phyloP scores from a whole-genome alignment of 2,888 invertebrate genomes.

The Apantesis nais region DNA sequence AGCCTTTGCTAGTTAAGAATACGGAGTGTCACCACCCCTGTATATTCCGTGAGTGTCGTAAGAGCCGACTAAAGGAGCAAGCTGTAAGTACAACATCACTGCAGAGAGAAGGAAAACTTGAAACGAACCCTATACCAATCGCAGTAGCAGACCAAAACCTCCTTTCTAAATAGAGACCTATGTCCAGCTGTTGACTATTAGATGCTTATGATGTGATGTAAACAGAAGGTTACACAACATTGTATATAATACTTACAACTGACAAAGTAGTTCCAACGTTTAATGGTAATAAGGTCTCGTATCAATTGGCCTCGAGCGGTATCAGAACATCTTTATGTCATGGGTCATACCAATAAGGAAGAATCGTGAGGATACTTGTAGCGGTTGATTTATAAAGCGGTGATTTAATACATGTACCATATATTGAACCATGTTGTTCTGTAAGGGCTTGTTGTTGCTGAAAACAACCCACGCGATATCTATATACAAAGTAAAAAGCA shows the following conservation, averaged over 20 bases:
- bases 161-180: too few species aligned
- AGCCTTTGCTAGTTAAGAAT: too few species aligned
- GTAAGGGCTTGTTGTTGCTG: neutral
- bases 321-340: slow-evolving; percentile 31
- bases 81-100: too few species aligned
- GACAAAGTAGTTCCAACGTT: slow-evolving; percentile 8
- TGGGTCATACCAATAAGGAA: slow-evolving; percentile 29
- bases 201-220: too few species aligned
- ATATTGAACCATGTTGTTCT: neutral
- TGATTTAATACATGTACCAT: slow-evolving; percentile 6
- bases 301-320: slow-evolving; percentile 32
- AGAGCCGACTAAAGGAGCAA: too few species aligned
- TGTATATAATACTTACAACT: neutral
- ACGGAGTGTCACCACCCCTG: too few species aligned
- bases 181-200: too few species aligned
- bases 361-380: slow-evolving; percentile 27
- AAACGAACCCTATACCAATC: too few species aligned
- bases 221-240: neutral
- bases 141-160: too few species aligned
- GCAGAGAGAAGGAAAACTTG: too few species aligned
- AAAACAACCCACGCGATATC: neutral
- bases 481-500: neutral
- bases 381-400: slow-evolving; percentile 6
- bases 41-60: too few species aligned
- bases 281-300: slow-evolving; percentile 25